phyloP scores from a whole-genome alignment of 2,888 invertebrate genomes.

The Dione juno region DNA sequence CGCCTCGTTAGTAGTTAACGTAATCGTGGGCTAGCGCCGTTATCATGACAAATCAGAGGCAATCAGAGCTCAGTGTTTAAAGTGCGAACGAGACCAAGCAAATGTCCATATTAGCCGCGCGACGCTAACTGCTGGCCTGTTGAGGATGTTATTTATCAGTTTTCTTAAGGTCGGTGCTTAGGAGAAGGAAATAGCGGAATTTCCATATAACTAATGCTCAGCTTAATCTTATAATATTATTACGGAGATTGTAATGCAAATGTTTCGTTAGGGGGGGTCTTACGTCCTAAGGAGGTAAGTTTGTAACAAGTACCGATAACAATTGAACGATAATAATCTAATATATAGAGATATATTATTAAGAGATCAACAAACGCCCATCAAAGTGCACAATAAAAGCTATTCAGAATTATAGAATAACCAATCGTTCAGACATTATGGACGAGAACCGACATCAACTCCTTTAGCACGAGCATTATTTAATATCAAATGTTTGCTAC shows the following conservation, averaged over 20 bases:
- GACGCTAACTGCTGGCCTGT: conserved; percentile 51
- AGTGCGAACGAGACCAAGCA: conserved; percentile 48
- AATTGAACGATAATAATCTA: too few species aligned
- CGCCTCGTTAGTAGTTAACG: conserved; percentile 32
- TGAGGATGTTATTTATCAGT: conserved; percentile 51
- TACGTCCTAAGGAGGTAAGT: too few species aligned
- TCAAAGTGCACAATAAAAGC: not conserved
- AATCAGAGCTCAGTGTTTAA: conserved; percentile 43
- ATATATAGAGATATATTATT: too few species aligned
- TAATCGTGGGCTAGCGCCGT: conserved; percentile 44
- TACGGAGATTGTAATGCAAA: not conserved
- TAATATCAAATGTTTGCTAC: not conserved
- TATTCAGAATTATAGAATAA: not conserved
- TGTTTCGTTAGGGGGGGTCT: too few species aligned
- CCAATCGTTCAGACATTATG: not conserved
- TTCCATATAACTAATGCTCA: not conserved
- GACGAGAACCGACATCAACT: not conserved
- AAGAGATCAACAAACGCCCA: not conserved
- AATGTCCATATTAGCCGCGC: conserved; percentile 51
- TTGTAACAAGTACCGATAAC: too few species aligned
- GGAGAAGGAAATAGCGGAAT: conserved; percentile 9
- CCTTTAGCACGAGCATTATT: not conserved
- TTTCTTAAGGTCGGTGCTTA: conserved; percentile 16
- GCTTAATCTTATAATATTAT: not conserved
- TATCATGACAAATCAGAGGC: conserved; percentile 53